phyloP scores from a whole-genome alignment of 2,113 vertebrate species.

The Myrmecobius fasciatus region DNA sequence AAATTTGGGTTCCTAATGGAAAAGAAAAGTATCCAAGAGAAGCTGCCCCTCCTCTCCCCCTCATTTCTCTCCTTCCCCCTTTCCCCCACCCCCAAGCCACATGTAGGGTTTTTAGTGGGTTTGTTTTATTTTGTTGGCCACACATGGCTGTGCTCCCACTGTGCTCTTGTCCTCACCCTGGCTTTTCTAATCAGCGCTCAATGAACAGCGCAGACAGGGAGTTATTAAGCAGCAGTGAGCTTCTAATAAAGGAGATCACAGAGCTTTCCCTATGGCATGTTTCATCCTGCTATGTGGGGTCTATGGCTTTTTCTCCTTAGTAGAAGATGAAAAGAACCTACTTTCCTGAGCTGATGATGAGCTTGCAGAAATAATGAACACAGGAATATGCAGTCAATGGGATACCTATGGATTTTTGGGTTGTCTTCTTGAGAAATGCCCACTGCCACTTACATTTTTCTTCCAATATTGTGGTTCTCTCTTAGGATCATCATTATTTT shows the following conservation, averaged over 20 bases:
- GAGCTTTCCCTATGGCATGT: neutral
- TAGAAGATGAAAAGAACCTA: neutral
- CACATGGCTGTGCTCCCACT: neutral
- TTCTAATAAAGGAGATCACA: constrained; percentile 24
- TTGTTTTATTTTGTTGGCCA: constrained; percentile 16
- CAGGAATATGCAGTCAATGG: neutral
- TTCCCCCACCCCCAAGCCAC: neutral
- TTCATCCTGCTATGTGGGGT: constrained; percentile 12
- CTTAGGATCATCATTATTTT: neutral
- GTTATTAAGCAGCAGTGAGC: constrained; percentile 10
- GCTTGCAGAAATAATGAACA: neutral
- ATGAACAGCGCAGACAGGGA: neutral
- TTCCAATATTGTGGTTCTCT: neutral
- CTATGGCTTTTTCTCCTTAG: neutral
- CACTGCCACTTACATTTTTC: neutral
- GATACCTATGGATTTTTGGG: too few species aligned
- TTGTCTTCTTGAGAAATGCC: neutral
- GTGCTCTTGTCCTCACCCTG: neutral
- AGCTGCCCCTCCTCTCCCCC: neutral
- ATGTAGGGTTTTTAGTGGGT: neutral
- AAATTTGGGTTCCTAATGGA: neutral
- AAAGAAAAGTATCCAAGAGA: neutral
- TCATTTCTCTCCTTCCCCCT: neutral
- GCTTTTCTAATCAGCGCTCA: constrained; percentile 3
- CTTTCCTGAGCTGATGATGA: neutral